Evolutionary conservation across 2,888 invertebrate species (phyloP), one percentile per base, ranked within the genome.

Genomic region (Mesorhabditis spiculigera): DNA sequence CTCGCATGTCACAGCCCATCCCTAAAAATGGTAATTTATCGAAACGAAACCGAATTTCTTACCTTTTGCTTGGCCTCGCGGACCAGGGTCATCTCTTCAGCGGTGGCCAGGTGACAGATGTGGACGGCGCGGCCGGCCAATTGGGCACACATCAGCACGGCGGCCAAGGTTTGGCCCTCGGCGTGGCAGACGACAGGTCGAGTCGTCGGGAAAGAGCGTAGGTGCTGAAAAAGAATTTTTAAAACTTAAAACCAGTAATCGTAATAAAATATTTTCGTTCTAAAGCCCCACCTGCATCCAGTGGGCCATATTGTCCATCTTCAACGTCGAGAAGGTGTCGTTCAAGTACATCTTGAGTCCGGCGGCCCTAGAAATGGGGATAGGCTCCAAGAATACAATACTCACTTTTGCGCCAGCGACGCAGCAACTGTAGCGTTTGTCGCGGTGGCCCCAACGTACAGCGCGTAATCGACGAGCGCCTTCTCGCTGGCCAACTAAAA

Each of bases 261-360:
- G 28, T 28, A 28, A 28, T 28, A 28, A 28, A 28, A 28, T 28
- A 28, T 28, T 28, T 28, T 28, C 28, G 28, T 28, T 28, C 28
- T 28, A 63, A 63, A 13, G 5, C 13, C 67, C 61, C 10, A 80
- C 81, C 72, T 76, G 74, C 5, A 92, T 91, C 97, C 97, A 98
- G 41, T 92, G 89, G 4, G 91, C 91, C 87, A 95, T 91, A 83
- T 93, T 93, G 77, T 92, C 92, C 84, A 98, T 89, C 84, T 91
- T 91, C 8, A 99, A 88, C 0, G 94, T 94, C 4, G 94, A 93
- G 85, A 92, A 98, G 0, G 98, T 99, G 86, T 95, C 92, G 86
- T 99, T 99, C 0, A 99, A 90, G 86, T 99, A 99, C 95, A 99
- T 96, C 89, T 99, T 99, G 6, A 99, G 88, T n/a, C 87, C 89